Conservation (phyloP, 2,113 vertebrate species). For the Globicephala melas region DNA sequence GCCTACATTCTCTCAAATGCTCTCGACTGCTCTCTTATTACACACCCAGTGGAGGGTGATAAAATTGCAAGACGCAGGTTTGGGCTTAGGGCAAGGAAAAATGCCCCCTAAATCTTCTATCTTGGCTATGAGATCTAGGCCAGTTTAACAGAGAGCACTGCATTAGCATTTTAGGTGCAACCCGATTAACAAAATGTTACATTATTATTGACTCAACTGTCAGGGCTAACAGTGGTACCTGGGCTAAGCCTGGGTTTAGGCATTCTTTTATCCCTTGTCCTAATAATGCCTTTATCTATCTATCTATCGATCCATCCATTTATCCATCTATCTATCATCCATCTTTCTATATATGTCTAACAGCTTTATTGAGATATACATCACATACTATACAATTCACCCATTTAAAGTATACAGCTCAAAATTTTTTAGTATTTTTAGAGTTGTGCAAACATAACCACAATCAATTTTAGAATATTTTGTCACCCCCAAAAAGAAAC, state of each 20-base stretch:
- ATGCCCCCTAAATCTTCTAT: background rate
- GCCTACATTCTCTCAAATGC: background rate
- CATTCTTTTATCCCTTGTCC: background rate
- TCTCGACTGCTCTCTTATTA: background rate
- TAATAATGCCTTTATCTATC: background rate
- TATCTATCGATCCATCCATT: background rate
- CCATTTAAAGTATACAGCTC: background rate
- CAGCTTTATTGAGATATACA: background rate
- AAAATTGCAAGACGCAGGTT: background rate
- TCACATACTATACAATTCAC: background rate
- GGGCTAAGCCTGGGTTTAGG: background rate
- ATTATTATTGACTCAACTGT: background rate
- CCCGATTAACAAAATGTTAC: background rate
- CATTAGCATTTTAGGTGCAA: background rate
- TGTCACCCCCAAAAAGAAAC: background rate
- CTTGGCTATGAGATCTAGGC: background rate
- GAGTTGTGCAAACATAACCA: background rate
- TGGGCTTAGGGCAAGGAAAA: background rate
- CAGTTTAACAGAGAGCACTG: background rate
- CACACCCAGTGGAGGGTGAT: background rate
- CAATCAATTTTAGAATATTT: background rate
- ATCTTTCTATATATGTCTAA: background rate
- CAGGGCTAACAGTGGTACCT: background rate
- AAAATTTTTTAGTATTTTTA: background rate
- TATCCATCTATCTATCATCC: background rate